A percentile compares a stretch with the other conserved stretches of the same genome.
Conservation (phyloP, 1,140 invertebrate genomes). For the Lepidurus couesii region DNA sequence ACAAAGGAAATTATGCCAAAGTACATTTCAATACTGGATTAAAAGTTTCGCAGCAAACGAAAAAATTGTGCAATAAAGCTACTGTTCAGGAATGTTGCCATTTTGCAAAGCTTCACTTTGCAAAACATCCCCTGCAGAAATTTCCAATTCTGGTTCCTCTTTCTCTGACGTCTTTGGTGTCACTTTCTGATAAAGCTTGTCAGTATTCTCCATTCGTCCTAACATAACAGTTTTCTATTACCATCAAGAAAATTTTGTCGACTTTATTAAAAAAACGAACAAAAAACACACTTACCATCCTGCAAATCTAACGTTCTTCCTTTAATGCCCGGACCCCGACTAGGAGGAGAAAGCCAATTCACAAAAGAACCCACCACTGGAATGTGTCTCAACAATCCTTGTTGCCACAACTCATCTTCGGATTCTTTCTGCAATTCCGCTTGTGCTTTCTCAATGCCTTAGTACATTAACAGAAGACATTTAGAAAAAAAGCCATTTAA, state of each 20-base stretch:
- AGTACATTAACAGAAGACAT: slow-evolving; percentile 26
- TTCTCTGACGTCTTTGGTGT: neutral
- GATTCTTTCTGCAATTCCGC: slow-evolving; percentile 83
- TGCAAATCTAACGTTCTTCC: slow-evolving; percentile 29
- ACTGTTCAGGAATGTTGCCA: neutral
- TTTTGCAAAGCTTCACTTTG: neutral
- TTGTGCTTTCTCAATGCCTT: slow-evolving; percentile 84
- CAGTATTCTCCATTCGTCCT: neutral
- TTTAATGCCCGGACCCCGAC: slow-evolving; percentile 60
- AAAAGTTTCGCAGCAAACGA: neutral
- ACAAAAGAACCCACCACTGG: slow-evolving; percentile 85
- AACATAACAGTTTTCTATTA: neutral
- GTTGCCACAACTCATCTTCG: slow-evolving; percentile 83
- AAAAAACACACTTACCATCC: neutral
- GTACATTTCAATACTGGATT: slow-evolving; percentile 15
- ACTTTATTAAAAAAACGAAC: neutral
- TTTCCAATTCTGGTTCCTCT: neutral
- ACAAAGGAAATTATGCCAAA: neutral
- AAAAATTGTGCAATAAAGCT: neutral
- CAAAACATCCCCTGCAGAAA: neutral
- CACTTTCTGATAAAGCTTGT: neutral
- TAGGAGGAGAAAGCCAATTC: slow-evolving; percentile 74
- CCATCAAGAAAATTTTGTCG: neutral
- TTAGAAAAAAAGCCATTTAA: neutral
- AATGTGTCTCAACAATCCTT: slow-evolving; percentile 85